phyloP scores from a whole-genome alignment of 2,797 vertebrate genomes.

The Acanthiza pusilla region DNA sequence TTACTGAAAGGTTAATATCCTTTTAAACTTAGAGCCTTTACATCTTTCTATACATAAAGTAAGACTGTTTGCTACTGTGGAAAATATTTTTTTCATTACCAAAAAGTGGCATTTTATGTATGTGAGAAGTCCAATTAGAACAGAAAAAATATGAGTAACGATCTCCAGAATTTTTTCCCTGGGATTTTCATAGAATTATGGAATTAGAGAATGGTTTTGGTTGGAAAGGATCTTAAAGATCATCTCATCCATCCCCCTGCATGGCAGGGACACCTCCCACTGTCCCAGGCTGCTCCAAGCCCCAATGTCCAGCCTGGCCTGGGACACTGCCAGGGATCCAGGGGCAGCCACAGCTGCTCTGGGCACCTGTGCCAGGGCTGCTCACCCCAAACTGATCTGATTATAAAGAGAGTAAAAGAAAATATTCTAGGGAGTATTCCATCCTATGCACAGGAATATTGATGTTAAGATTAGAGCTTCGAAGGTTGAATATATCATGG shows the following conservation, averaged over 20 bases:
- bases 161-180: neutral
- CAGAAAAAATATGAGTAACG: neutral
- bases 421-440: neutral
- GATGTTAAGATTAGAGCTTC: neutral
- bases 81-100: neutral
- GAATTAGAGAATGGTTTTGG: neutral
- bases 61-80: neutral
- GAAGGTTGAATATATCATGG: accelerated
- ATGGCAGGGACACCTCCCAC: neutral
- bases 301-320: neutral
- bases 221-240: neutral
- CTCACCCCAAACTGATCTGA: neutral
- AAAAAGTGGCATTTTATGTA: neutral
- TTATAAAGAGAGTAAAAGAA: neutral
- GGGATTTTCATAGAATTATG: neutral
- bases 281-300: neutral
- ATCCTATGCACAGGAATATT: neutral
- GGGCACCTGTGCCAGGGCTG: neutral
- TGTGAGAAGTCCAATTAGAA: neutral
- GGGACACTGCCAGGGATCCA: neutral
- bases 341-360: neutral
- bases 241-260: accelerated
- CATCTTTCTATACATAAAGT: neutral
- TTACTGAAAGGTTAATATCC: neutral
- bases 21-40: neutral